Percentiles rank a stretch among this genome's conserved stretches.
Conservation (phyloP, 2,113 vertebrate genomes). For the Gulo gulo region DNA sequence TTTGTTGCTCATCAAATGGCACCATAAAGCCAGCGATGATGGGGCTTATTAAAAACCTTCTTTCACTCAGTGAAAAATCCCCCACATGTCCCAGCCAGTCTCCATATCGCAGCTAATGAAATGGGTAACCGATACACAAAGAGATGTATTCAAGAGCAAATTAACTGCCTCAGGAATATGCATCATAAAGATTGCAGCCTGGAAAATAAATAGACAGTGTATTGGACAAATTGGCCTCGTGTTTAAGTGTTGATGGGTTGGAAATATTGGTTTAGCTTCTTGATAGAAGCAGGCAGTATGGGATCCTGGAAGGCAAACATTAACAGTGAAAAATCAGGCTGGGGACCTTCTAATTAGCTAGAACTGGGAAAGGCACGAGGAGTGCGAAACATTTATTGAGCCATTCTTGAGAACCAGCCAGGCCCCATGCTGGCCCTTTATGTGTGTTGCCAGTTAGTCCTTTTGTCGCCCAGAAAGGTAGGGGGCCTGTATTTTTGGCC, state of each 20-base stretch:
- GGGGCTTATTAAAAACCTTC: conserved; percentile 81
- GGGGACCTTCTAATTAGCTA: neutral
- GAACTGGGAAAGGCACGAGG: neutral
- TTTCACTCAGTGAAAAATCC: conserved; percentile 77
- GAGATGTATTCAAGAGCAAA: conserved; percentile 72
- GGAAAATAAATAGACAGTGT: conserved; percentile 69
- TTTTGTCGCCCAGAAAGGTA: neutral
- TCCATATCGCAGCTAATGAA: conserved; percentile 74
- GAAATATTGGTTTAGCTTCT: conserved; percentile 60
- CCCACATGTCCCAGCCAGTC: conserved; percentile 61
- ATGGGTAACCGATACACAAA: conserved; percentile 78
- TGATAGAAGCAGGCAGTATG: conserved; percentile 19
- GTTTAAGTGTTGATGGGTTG: conserved; percentile 65
- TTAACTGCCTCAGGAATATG: conserved; percentile 75
- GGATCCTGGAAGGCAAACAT: conserved; percentile 33
- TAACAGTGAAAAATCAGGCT: neutral
- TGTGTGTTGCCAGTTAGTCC: neutral
- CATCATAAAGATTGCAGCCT: conserved; percentile 66
- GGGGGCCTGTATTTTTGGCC: neutral
- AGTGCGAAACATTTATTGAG: neutral
- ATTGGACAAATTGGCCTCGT: conserved; percentile 66
- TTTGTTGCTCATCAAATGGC: conserved; percentile 83
- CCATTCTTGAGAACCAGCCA: neutral
- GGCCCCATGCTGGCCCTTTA: neutral
- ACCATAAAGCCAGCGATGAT: conserved; percentile 81